Base-by-base conservation (phyloP, 2,888 invertebrate species). In the Drosophila kokeensis region DNA sequence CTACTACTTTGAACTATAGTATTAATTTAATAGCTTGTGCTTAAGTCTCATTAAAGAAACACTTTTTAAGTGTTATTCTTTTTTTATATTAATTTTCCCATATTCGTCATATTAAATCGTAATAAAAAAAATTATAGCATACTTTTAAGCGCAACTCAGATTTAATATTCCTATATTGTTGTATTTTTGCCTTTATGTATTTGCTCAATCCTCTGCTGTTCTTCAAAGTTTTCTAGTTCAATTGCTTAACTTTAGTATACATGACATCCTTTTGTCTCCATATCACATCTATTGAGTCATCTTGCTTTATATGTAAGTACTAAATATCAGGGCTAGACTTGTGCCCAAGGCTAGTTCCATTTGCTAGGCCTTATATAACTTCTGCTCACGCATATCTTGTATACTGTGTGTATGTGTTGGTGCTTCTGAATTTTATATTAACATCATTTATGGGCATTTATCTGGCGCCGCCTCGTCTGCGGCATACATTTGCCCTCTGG, bases 401-500 rank as follows among this genome's bases (percentile, higher is more conserved):
- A 24, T 69, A 42, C 69, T n/a, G 13, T 45, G 38, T 49, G 27
- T 50, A 52, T 76, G 40, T 63, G 55, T n/a, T 69, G 73, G 64
- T 53, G 53, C 57, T 70, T 55, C 49, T 64, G 72, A 65, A 81
- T 69, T 69, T 72, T 73, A 70, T 85, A 76, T 84, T 85, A 87
- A 69, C 81, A 69, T 61, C 70, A 84, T 86, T 86, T 78, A 78
- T 82, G 84, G 80, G 70, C 83, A 80, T 80, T 86, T 70, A 82
- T 75, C 77, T 69, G 86, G 75, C 87, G 89, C 78, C 90, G 76
- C 73, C 76, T 65, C 67, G 90, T 90, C 87, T 82, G 57, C 55
- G 81, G 71, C 81, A 69, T 75, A 86, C 83, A 77, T 80, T 79
- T 63, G 68, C 53, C 72, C 68, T 86, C 66, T 74, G 66, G 62